Percentiles rank a stretch among this genome's conserved stretches.
phyloP scores from a whole-genome alignment of 2,113 vertebrate species.

The Miniopterus natalensis region DNA sequence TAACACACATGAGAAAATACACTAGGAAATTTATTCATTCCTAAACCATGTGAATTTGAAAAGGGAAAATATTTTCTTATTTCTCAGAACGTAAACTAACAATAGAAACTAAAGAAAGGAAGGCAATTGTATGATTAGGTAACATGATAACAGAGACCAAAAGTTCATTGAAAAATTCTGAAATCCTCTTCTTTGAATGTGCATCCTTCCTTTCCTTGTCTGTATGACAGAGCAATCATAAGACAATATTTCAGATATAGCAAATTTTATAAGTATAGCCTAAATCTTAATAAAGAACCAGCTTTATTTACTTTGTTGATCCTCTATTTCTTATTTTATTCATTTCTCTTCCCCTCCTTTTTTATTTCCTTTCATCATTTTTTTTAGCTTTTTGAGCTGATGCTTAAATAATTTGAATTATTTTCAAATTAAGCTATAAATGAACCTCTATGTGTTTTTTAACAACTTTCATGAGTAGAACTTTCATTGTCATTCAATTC shows the following conservation, averaged over 20 bases:
- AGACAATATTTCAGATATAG: background rate
- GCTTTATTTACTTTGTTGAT: background rate
- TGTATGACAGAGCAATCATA: background rate
- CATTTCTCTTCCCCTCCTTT: background rate
- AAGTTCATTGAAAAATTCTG: background rate
- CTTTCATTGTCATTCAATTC: background rate
- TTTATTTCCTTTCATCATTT: background rate
- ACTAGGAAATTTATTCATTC: background rate
- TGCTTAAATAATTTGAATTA: background rate
- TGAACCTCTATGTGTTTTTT: background rate
- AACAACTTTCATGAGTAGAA: background rate
- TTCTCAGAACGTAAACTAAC: constrained; percentile 29
- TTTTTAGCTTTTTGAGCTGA: background rate
- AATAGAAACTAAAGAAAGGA: background rate
- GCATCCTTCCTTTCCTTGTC: background rate
- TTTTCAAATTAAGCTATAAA: background rate
- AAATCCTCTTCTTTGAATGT: background rate
- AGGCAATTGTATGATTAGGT: background rate
- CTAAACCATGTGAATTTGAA: background rate
- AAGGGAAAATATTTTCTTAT: background rate
- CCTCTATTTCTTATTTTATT: background rate
- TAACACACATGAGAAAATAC: background rate
- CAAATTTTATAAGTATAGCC: background rate
- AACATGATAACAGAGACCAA: background rate
- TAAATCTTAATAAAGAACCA: background rate